phyloP scores from a whole-genome alignment of 1,140 invertebrate genomes.

The Ips typographus region DNA sequence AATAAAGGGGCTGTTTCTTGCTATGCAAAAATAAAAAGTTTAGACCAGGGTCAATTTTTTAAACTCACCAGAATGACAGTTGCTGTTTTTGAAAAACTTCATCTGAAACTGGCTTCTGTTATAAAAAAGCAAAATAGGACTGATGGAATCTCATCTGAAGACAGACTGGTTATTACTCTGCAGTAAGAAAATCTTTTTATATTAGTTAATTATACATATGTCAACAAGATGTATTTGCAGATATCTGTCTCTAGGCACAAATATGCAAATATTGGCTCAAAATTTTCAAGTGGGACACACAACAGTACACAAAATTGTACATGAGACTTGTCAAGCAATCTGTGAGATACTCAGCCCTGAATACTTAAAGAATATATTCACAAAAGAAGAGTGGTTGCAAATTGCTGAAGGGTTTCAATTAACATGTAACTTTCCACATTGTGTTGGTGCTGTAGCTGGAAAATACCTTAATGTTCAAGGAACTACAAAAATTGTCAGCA shows the following conservation, averaged over 20 bases:
- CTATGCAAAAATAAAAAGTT: neutral
- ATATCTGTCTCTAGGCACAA: neutral
- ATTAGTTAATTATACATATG: neutral
- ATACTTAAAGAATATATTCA: neutral
- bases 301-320: neutral
- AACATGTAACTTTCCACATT: constrained; percentile 2
- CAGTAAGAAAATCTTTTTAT: neutral
- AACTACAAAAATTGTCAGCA: neutral
- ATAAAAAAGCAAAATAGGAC: neutral
- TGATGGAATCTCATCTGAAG: constrained; percentile 2
- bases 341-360: neutral
- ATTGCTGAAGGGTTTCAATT: neutral
- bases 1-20: neutral
- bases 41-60: neutral
- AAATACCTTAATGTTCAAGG: neutral
- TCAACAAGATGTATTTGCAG: no score
- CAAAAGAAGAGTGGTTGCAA: neutral
- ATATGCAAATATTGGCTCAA: neutral
- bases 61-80: neutral
- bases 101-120: neutral
- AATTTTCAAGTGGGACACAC: constrained; percentile 1
- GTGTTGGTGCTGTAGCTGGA: neutral
- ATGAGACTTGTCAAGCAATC: neutral
- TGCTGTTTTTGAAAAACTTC: neutral
- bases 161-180: constrained; percentile 2